phyloP scores from a whole-genome alignment of 2,888 invertebrate species.

The Gisinianus flammeolus region DNA sequence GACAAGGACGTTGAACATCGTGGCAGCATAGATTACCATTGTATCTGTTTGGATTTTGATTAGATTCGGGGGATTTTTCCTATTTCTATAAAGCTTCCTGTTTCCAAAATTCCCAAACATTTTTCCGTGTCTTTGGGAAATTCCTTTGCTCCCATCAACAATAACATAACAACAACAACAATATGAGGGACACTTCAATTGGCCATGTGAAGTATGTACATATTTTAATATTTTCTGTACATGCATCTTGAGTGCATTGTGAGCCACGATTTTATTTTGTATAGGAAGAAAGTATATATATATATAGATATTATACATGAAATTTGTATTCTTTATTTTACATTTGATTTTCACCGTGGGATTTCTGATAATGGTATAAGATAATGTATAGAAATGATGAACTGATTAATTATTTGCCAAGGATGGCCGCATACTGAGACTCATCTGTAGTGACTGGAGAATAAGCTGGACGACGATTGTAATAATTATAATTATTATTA shows the following conservation, averaged over 20 bases:
- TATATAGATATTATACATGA: no score
- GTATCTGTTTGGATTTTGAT: not conserved
- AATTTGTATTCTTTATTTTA: no score
- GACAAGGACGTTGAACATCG: no score
- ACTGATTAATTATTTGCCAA: not conserved
- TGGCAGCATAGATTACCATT: no score
- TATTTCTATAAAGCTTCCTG: not conserved
- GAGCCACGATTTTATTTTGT: no score
- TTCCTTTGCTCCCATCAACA: not conserved
- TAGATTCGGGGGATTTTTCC: not conserved
- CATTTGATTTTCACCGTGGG: no score
- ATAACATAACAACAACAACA: no score
- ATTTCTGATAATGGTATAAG: no score
- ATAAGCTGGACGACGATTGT: not conserved
- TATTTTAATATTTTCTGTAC: no score
- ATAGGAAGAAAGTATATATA: no score
- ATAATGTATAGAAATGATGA: no score
- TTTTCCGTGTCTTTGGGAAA: not conserved
- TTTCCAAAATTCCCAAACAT: not conserved
- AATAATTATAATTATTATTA: not conserved
- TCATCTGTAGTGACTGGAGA: not conserved
- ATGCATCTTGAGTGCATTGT: no score
- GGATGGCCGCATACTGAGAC: conserved; percentile 9
- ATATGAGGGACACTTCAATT: not conserved
- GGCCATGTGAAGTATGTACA: not conserved